Evolutionary conservation across 2,888 invertebrate species (phyloP).

Genomic region (Melinaea menophilus): DNA sequence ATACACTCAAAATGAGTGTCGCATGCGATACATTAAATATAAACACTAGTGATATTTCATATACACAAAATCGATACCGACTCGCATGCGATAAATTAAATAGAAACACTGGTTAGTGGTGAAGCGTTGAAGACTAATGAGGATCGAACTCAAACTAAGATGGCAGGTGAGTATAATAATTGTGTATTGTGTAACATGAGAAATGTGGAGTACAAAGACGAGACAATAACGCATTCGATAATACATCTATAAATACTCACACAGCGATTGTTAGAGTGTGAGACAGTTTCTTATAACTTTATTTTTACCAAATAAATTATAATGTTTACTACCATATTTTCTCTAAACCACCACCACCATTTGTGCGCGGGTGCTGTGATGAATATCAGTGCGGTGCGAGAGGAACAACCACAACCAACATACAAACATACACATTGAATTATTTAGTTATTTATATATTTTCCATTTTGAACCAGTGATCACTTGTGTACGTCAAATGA

Average conservation of each 20-base stretch:
- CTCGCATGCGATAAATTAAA: constrained; percentile 35
- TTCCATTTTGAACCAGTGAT: too few species aligned
- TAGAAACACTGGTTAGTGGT: too few species aligned
- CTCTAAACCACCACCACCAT: too few species aligned
- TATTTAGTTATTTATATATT: too few species aligned
- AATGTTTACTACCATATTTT: neutral
- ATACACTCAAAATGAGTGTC: neutral
- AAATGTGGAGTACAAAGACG: constrained; percentile 56
- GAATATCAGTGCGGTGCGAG: too few species aligned
- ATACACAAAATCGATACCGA: constrained; percentile 27
- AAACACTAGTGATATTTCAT: neutral
- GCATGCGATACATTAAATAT: too few species aligned
- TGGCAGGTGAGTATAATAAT: constrained; percentile 62
- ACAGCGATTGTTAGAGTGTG: constrained; percentile 18
- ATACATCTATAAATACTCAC: constrained; percentile 34
- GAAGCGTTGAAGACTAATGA: too few species aligned
- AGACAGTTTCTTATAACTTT: constrained; percentile 10
- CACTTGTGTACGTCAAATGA: too few species aligned
- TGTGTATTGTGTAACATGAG: constrained; percentile 68
- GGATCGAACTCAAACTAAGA: constrained; percentile 34
- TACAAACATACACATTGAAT: too few species aligned
- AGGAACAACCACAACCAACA: too few species aligned
- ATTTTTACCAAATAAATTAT: neutral
- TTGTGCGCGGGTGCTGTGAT: too few species aligned
- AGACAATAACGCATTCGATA: constrained; percentile 47